Base-by-base conservation (phyloP, 2,113 vertebrate species). In the Ciconia stormi region DNA sequence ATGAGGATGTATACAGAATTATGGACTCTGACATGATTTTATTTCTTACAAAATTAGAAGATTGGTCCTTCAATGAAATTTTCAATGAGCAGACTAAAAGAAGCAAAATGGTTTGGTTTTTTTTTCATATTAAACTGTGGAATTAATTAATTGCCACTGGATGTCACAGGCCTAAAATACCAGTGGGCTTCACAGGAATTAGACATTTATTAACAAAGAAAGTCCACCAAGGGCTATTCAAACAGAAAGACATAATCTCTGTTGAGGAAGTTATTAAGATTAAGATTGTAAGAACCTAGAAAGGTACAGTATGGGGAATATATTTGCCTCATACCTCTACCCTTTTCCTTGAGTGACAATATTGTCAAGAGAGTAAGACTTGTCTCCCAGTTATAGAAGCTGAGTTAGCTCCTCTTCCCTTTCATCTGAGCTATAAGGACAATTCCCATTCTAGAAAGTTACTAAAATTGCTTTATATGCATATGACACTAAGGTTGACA, bases 71-170 rank as follows among this genome's bases (percentile, higher is more conserved):
- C 13, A 52, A 47, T 53, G 2, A 89, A 65, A 50, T 59, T 50
- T 87, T 93, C 26, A 55, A 14, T 55, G n/a, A 65, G 5, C 7
- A 74, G 16, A 4, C 10, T 61, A 18, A 81, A 87, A 63, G 63
- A 53, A 81, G 67, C 1, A 83, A 63, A 8, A 16, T 13, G 0
- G 8, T 0, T 10, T 49, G 11, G 0, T 8, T 0, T 10, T 49
- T 73, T 44, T 73, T 82, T 47, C 14, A 40, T 32, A 47, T 25
- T 56, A 66, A 67, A n/a, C 26, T 72, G 19, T 13, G 22, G 19
- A 77, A 67, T 63, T 82, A 58, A 29, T 55, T 79, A 58, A 26
- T 55, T 87, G 46, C 1, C 3, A 1, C 12, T 69, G n/a, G 17
- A n/a, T 84, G 42, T 38, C 55, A 89, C 15, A 56, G 34, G 30